A percentile compares a stretch with the other conserved stretches of the same genome.
phyloP scores from a whole-genome alignment of 2,888 invertebrate genomes.

The Stenotaenia linearis region DNA sequence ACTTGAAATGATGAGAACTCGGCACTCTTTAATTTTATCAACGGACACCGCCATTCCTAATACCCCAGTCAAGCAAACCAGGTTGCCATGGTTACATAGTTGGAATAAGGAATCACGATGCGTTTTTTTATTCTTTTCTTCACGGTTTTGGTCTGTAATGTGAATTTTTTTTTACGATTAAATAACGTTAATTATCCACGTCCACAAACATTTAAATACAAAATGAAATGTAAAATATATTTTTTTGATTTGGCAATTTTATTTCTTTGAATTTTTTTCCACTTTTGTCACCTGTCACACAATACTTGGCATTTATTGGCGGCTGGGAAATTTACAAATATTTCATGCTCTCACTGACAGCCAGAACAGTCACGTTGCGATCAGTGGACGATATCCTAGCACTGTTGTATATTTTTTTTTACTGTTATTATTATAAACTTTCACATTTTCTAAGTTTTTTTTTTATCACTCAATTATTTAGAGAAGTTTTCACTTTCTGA shows the following conservation, averaged over 20 bases:
- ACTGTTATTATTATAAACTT: not conserved
- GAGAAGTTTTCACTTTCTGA: too few relatives aligned
- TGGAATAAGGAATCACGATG: not conserved
- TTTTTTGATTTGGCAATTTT: not conserved
- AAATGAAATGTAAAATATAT: too few relatives aligned
- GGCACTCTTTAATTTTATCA: not conserved
- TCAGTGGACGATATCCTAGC: not conserved
- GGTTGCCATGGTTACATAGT: not conserved
- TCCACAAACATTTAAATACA: too few relatives aligned
- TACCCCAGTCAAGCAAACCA: not conserved
- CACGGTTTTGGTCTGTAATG: not conserved
- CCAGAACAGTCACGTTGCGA: not conserved
- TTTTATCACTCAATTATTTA: too few relatives aligned
- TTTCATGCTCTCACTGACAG: not conserved
- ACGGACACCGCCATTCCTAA: not conserved
- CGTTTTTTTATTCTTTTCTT: not conserved
- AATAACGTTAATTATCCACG: too few relatives aligned
- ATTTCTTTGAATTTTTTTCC: not conserved
- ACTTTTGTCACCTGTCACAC: not conserved
- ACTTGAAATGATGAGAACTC: not conserved
- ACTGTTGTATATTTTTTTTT: not conserved
- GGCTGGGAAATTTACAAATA: not conserved
- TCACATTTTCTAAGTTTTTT: too few relatives aligned
- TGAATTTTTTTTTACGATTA: too few relatives aligned
- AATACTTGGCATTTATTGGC: too few relatives aligned